Base-by-base conservation (phyloP, 2,888 invertebrate genomes). In the Agrochola litura region DNA sequence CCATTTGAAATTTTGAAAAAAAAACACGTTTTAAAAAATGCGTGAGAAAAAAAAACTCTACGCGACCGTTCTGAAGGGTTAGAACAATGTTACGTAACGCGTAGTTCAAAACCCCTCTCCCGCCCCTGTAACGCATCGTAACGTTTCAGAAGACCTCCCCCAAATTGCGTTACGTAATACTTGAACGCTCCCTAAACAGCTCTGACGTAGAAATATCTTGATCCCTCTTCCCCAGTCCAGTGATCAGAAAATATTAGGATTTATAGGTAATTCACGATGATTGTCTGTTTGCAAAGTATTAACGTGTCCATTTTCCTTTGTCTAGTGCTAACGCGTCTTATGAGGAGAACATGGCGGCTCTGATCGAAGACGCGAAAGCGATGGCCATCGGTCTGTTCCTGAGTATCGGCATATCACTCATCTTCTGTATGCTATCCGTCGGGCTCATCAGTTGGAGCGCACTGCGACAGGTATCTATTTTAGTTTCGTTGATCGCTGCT, bases 361-460 rank as follows among this genome's bases (percentile, higher is more conserved):
- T 97, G 46, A 93, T 97, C 64, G 97, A 97, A 77, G 97, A 97
- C 77, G 97, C 97, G 0, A 92, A 93, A 30, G 95, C 97, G 0
- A 97, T 97, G 93, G 97, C 97, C 0, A 94, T 97, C 9, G 97
- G 97, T 10, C 93, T 95, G 92, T 91, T 94, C 79, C 77, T 93
- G 10, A 94, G 93, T 72, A 94, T 95, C 41, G 90, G 82, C 0
- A 82, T 95, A 10, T 93, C 95, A 0, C 87, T 96, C 0, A 9
- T 92, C 10, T 89, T 95, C 66, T 94, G 94, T 84, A 94, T 97
- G 69, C 84, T 97, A 5, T 97, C 97, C 37, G 97, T 97, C 1
- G 96, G 96, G n/a, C 94, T 97, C 37, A 94, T 97, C 76, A 97
- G 97, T 87, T 97, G 97, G 94, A 97, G 97, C 78, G 97, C 97